Evolutionary conservation across 2,888 invertebrate genomes (phyloP).

Genomic region (Polydrusus tereticollis): DNA sequence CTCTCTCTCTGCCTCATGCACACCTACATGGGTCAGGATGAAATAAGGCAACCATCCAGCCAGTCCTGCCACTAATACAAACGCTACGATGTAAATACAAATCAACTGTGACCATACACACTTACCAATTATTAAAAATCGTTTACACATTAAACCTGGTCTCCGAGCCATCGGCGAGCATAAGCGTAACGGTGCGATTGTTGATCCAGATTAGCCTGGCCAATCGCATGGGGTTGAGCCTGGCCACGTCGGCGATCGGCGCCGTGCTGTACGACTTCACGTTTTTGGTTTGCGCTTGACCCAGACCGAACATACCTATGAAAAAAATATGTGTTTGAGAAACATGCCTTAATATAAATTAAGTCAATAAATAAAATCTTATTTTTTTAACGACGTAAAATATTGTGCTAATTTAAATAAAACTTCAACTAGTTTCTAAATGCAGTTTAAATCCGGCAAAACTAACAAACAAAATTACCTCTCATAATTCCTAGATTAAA

Average conservation of each 20-base stretch:
- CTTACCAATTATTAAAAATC: conserved; percentile 27
- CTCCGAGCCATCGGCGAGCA: conserved; percentile 97
- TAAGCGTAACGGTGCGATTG: conserved; percentile 90
- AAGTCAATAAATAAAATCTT: too few relatives aligned
- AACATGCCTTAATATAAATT: background rate
- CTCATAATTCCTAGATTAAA: too few relatives aligned
- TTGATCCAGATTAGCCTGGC: conserved; percentile 97
- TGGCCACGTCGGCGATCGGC: conserved; percentile 89
- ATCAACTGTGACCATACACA: background rate
- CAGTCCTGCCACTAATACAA: too few relatives aligned
- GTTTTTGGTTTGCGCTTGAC: conserved; percentile 96
- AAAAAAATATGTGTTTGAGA: background rate
- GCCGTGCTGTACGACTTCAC: conserved; percentile 95
- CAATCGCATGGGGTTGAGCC: conserved; percentile 88
- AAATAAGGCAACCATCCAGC: too few relatives aligned
- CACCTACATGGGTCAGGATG: too few relatives aligned
- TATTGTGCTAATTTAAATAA: too few relatives aligned
- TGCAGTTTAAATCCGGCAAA: too few relatives aligned
- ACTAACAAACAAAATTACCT: too few relatives aligned
- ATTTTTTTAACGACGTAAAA: too few relatives aligned
- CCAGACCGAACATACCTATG: conserved; percentile 94
- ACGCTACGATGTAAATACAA: too few relatives aligned
- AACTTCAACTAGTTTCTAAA: too few relatives aligned
- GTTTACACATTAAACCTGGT: conserved; percentile 83
- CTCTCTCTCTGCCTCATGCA: too few relatives aligned